Base-by-base conservation (phyloP, 2,113 vertebrate species). In the Sprattus sprattus region DNA sequence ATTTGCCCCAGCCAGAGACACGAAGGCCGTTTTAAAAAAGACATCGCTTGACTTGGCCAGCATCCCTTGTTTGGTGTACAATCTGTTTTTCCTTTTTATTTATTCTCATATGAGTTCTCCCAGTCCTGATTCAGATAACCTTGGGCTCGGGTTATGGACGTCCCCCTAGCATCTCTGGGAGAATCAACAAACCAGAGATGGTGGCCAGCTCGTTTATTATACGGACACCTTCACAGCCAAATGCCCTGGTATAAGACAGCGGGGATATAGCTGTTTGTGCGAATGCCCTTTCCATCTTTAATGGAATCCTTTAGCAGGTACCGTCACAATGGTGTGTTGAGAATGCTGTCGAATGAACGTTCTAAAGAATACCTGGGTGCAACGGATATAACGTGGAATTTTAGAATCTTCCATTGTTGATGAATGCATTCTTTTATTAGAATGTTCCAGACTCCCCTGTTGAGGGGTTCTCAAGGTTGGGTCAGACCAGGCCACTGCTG, bases 201-300 rank as follows among this genome's bases (percentile, higher is more conserved):
- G 2, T 2, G 45, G 75, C 16, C 16, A n/a, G 49, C 57, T 64
- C 22, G 78, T 83, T 45, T 86, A 83, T 86, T 60, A 75, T 75
- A 78, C 81, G 71, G 81, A 82, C 46, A 28, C 9, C 81, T 52
- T 82, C 45, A 86, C 81, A 71, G 82, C 75, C 45, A 83, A 67
- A 82, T 78, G 32, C 45, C 25, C 81, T 82, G 54, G 71, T 86
- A 86, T 86, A 86, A 86, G 81, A 28, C 45, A 25, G 11, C 64
- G 45, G 64, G 3, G 45, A 86, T 82, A 45, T 20, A 64, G 54
- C 67, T 64, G 81, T 82, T 83, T 86, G 44, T 64, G 67, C 32
- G 45, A 54, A 67, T 20, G 81, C 39, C 60, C 75, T 60, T 54
- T 64, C n/a, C 57, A 64, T 64, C 57, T 64, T 64, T 64, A n/a